phyloP scores from a whole-genome alignment of 2,888 invertebrate genomes.

The Dioctria linearis region DNA sequence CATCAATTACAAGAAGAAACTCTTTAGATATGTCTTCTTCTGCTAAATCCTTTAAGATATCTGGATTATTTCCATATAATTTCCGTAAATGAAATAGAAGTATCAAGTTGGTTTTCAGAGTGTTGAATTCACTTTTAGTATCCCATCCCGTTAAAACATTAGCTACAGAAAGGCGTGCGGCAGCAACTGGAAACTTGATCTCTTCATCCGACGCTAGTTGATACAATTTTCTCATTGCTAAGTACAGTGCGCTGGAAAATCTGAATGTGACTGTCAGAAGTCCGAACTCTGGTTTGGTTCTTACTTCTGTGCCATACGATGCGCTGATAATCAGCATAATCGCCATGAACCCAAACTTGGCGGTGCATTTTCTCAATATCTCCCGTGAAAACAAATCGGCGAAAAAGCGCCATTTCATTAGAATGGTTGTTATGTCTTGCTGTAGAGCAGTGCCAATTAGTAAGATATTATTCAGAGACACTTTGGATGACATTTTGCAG shows the following conservation, averaged over 20 bases:
- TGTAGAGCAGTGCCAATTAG: not conserved
- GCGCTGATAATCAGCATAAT: not conserved
- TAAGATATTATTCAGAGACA: not conserved
- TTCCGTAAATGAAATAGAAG: not conserved
- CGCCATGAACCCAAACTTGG: not conserved
- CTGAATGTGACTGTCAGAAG: not conserved
- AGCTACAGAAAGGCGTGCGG: not conserved
- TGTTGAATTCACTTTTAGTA: not conserved
- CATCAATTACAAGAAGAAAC: not conserved
- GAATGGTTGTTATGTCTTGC: not conserved
- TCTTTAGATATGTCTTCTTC: not conserved
- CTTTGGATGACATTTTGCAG: not conserved
- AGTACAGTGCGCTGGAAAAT: no score
- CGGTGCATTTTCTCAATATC: not conserved
- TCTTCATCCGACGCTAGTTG: not conserved
- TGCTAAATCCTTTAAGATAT: not conserved
- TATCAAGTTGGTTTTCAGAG: not conserved
- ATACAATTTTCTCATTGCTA: no score
- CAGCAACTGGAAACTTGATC: not conserved
- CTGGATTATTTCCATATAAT: not conserved
- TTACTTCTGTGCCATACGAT: no score
- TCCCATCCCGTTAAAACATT: not conserved
- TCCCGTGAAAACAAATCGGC: not conserved
- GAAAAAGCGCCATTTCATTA: no score
- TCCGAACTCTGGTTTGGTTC: no score